Percentiles rank a stretch among this genome's conserved stretches.
phyloP scores from a whole-genome alignment of 2,888 invertebrate genomes.

The Adela reaumurella region DNA sequence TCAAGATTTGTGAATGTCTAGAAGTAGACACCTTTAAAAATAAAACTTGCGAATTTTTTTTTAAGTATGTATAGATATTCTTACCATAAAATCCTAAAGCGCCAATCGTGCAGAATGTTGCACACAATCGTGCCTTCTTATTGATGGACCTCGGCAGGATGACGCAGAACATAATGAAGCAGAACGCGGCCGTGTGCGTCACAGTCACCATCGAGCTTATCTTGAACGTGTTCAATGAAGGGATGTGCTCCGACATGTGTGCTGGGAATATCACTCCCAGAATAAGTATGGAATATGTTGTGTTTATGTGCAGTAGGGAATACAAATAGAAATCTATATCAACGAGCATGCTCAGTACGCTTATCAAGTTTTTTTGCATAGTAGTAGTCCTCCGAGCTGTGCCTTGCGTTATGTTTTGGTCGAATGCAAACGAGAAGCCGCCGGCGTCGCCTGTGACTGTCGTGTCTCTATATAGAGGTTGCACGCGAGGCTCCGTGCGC shows the following conservation, averaged over 20 bases:
- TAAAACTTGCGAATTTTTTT: too few species aligned
- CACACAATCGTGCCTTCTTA: slow-evolving; percentile 35
- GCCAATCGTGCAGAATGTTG: slow-evolving; percentile 44
- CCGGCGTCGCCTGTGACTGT: slow-evolving; percentile 42
- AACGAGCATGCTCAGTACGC: slow-evolving; percentile 35
- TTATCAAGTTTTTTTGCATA: slow-evolving; percentile 41
- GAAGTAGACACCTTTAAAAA: too few species aligned
- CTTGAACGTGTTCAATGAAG: slow-evolving; percentile 37
- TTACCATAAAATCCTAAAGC: slow-evolving; percentile 56
- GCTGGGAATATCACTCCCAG: slow-evolving; percentile 52
- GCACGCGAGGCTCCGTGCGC: slow-evolving; percentile 32
- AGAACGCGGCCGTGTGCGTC: slow-evolving; percentile 36
- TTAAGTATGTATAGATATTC: too few species aligned
- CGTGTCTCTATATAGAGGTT: slow-evolving; percentile 54
- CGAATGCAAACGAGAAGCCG: slow-evolving; percentile 27
- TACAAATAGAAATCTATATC: slow-evolving; percentile 56
- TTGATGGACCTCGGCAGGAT: slow-evolving; percentile 37
- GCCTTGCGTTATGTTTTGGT: slow-evolving; percentile 31
- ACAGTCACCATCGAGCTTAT: slow-evolving; percentile 34
- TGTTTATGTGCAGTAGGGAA: slow-evolving; percentile 46
- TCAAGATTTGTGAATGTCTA: too few species aligned
- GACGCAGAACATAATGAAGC: slow-evolving; percentile 41
- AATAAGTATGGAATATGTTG: slow-evolving; percentile 49
- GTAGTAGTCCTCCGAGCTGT: slow-evolving; percentile 40
- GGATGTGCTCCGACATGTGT: slow-evolving; percentile 44